Conservation (phyloP, 1,140 invertebrate species). For the Linepithema humile region DNA sequence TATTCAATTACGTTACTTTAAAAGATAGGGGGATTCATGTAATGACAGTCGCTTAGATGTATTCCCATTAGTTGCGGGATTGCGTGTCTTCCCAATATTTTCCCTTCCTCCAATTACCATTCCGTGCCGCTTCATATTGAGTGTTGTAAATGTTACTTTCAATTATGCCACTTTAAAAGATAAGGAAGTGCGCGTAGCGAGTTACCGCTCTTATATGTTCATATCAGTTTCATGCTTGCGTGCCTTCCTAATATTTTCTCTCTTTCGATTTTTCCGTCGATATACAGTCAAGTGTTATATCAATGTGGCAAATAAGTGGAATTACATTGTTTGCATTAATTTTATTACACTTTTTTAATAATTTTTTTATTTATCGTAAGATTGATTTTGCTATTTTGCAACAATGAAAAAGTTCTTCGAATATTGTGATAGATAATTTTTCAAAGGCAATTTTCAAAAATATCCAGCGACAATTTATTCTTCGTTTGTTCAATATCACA, state of each 20-base stretch:
- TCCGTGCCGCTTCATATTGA: background rate
- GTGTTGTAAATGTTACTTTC: slow-evolving; percentile 10
- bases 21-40: background rate
- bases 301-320: background rate
- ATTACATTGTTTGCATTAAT: background rate
- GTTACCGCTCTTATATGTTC: background rate
- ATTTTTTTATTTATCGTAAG: background rate
- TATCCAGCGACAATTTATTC: background rate
- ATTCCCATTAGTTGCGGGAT: slow-evolving; percentile 27
- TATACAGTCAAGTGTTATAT: background rate
- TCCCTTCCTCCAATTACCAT: background rate
- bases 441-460: background rate
- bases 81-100: slow-evolving; percentile 37
- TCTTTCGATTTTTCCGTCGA: background rate
- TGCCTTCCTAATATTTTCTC: background rate
- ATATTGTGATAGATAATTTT: background rate
- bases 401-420: background rate
- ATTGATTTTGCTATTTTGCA: background rate
- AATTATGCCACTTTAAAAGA: slow-evolving; percentile 4
- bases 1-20: slow-evolving; percentile 17
- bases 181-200: background rate
- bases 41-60: background rate
- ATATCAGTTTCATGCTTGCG: background rate
- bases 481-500: background rate
- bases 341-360: background rate